These are phyloP conservation scores for Isurus oxyrinchus DNA, from an alignment of 2,113 vertebrate genomes.

Conservation along the genomic window DNA sequence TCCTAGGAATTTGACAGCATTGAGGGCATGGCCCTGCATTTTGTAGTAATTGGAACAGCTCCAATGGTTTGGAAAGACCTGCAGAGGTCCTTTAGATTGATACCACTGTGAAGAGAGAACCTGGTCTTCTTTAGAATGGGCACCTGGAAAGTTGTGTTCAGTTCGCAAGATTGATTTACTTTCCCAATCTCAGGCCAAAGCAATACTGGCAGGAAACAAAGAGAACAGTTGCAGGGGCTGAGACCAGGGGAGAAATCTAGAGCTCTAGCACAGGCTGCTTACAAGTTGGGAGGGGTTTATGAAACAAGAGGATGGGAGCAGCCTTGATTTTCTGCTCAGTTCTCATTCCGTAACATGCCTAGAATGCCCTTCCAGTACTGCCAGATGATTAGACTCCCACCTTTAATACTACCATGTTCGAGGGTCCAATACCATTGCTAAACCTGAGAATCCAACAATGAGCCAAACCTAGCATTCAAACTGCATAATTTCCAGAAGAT, in stretches of 20 bases:
- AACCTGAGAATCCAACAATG: not conserved
- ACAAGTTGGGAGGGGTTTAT: not conserved
- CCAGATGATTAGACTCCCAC: not conserved
- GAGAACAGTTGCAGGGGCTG: not conserved
- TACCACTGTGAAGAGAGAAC: not conserved
- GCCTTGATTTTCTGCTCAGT: not conserved
- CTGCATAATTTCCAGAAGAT: not conserved
- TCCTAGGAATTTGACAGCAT: not conserved
- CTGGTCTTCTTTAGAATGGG: not conserved
- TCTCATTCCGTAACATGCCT: not conserved
- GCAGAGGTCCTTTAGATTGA: not conserved
- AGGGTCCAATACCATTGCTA: not conserved
- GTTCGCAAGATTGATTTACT: not conserved
- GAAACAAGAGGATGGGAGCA: not conserved
- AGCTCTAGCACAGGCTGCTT: not conserved
- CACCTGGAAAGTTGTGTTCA: not conserved
- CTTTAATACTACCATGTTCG: not conserved
- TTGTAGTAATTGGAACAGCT: not conserved
- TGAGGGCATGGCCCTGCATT: not conserved
- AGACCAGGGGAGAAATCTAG: not conserved
- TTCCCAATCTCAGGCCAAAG: not conserved
- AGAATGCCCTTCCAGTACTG: not conserved
- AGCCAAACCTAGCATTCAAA: not conserved
- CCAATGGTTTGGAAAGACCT: not conserved
- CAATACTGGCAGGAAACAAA: not conserved